A percentile compares a stretch with the other conserved stretches of the same genome.
Conservation (phyloP, 2,113 vertebrate genomes). For the Callopanchax toddi region DNA sequence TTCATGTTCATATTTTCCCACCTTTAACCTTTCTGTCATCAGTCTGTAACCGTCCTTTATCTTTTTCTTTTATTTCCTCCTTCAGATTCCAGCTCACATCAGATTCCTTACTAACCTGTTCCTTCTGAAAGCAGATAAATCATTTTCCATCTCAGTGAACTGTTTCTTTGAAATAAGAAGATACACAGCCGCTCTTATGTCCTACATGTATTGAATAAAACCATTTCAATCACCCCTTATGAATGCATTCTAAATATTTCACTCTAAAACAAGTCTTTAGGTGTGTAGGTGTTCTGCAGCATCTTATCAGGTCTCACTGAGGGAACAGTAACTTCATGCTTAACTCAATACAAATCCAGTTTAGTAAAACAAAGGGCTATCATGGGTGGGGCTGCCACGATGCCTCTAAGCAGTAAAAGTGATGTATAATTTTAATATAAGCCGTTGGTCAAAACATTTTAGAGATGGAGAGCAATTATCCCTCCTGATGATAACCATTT, state of each 20-base stretch:
- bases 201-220: not conserved
- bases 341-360: too few relatives aligned
- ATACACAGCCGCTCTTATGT: constrained; percentile 36
- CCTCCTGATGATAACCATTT: constrained; percentile 3
- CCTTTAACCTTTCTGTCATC: constrained; percentile 19
- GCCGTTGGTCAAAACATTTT: too few relatives aligned
- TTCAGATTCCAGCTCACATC: constrained; percentile 21
- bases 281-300: not conserved
- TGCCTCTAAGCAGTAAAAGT: too few relatives aligned
- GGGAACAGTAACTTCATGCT: too few relatives aligned
- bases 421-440: too few relatives aligned
- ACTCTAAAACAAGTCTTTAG: constrained; percentile 10
- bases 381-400: too few relatives aligned
- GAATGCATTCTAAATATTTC: constrained; percentile 2
- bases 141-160: constrained; percentile 31
- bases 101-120: constrained; percentile 12
- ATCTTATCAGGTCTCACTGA: too few relatives aligned
- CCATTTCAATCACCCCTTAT: not conserved
- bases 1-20: constrained; percentile 8
- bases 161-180: constrained; percentile 6
- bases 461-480: too few relatives aligned
- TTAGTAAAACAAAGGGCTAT: too few relatives aligned
- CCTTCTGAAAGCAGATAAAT: constrained; percentile 32
- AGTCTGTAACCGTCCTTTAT: constrained; percentile 13
- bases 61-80: constrained; percentile 19